Evolutionary conservation across 2,888 invertebrate species (phyloP), one percentile per base, ranked within the genome.

Genomic region (Heliconius ethilla): DNA sequence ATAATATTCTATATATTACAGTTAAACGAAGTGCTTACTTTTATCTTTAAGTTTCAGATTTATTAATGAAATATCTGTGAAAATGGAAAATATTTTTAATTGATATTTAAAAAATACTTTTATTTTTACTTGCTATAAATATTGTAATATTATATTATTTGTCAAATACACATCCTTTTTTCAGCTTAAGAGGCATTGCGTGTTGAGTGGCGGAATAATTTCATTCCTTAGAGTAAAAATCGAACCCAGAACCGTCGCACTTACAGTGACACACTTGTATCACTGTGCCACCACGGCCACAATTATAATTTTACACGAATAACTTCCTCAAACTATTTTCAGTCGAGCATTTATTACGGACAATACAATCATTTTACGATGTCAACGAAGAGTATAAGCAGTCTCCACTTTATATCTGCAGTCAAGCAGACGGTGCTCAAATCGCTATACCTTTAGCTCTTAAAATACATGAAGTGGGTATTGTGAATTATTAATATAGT

Each of bases 361-460:
- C 96, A 55, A 92, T 98, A 84, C 95, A 95, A 83, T 94, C 95
- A 1, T 97, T 98, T 90, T 96, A 97, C 83, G 85, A 91, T 3
- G 86, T 92, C 37, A 93, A 96, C 83, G 95, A 96, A 1, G 95
- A 96, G 76, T 97, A 97, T 86, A 91, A 92, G 84, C 89, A 91
- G 6, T 93, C 96, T 0, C 97, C 98, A 0, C 92, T 97, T 65
- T 98, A 97, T 88, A 97, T 98, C 76, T 96, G 97, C 85, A 97
- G 96, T 6, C 97, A 98, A 90, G 98, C 97, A 2, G 98, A 98
- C 89, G 98, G 98, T 22, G 98, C 98, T 1, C 98, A 98, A 93
- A 96, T 98, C 96, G 97, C 97, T 0, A 95, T 97, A 0, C 96
- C 96, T 82, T 97, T 98, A 82, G 97, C 97, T 25, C 84, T 89